Base-by-base conservation (phyloP, 1,140 invertebrate species). In the Andricus grossulariae region DNA sequence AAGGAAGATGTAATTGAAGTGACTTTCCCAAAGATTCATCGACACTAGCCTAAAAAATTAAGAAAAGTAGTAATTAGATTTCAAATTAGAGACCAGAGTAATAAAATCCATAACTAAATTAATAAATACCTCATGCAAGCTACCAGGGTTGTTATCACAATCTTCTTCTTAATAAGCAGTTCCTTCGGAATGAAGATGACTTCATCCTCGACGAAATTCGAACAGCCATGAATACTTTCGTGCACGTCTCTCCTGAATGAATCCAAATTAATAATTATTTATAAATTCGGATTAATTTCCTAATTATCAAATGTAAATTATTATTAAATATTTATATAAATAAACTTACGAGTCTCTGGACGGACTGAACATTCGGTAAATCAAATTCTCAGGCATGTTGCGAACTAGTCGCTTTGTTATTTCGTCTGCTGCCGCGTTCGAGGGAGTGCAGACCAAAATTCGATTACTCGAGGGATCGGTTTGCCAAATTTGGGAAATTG, bases 361-460 rank as follows among this genome's bases (percentile, higher is more conserved):
- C 72, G 88, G 76, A 50, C 91, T 85, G 84, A 93, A 93, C 77
- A 93, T 89, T 19, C 93, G 89, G 21, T 89, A 87, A 15, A 93
- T 49, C 50, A 85, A 19, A 85, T 90, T 80, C 81, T 76, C 75
- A 79, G 91, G 84, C 83, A 90, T 80, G 80, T 88, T 80, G 77
- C 88, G 50, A 74, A 94, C 79, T 82, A 95, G 86, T 81, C 93
- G 88, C 76, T 92, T 85, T 0, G 94, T 92, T 18, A 96, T 91
- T 71, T 96, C 92, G 92, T 97, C 95, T 25, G 95, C 95, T 55
- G 96, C 96, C 82, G 94, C 93, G 89, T 97, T 97, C 0, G 96
- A 96, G 8, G 95, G 94, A 7, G 95, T 92, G 77, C 94, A 93
- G 25, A 96, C 92, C 18, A 97, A 88, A 66, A 97, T 92, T 75